phyloP scores from a whole-genome alignment of 2,888 invertebrate genomes.

The Ophraella communa region DNA sequence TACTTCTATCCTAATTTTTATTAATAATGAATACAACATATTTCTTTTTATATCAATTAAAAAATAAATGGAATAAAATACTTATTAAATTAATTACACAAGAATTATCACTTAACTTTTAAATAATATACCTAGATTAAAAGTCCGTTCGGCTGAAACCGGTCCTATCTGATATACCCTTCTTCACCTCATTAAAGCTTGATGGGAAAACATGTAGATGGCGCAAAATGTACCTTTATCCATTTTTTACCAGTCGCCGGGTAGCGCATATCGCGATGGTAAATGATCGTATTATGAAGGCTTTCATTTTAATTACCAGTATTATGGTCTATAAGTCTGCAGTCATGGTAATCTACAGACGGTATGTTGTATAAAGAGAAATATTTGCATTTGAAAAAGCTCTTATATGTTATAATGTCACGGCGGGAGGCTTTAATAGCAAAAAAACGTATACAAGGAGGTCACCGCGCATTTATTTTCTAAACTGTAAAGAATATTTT shows the following conservation, averaged over 20 bases:
- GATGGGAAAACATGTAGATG: slow-evolving; percentile 42
- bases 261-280: slow-evolving; percentile 1
- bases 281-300: slow-evolving; percentile 10
- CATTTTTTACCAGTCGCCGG: background rate
- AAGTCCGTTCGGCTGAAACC: background rate
- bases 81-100: too few relatives aligned
- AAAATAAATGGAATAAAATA: too few relatives aligned
- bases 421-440: background rate
- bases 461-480: too few relatives aligned
- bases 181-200: slow-evolving; percentile 33
- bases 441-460: background rate
- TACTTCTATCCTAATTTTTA: too few relatives aligned
- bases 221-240: slow-evolving; percentile 35
- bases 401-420: slow-evolving; percentile 10
- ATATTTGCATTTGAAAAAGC: slow-evolving; percentile 19
- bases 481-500: too few relatives aligned
- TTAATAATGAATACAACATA: too few relatives aligned
- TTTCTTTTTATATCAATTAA: too few relatives aligned
- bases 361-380: slow-evolving; percentile 1
- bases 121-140: background rate
- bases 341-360: slow-evolving; percentile 3
- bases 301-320: slow-evolving; percentile 8
- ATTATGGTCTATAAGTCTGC: background rate
- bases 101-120: too few relatives aligned
- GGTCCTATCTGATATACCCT: slow-evolving; percentile 1